Evolutionary conservation across 2,888 invertebrate genomes (phyloP), one percentile per base, ranked within the genome.

Genomic region (Tanytarsus gracilentus): DNA sequence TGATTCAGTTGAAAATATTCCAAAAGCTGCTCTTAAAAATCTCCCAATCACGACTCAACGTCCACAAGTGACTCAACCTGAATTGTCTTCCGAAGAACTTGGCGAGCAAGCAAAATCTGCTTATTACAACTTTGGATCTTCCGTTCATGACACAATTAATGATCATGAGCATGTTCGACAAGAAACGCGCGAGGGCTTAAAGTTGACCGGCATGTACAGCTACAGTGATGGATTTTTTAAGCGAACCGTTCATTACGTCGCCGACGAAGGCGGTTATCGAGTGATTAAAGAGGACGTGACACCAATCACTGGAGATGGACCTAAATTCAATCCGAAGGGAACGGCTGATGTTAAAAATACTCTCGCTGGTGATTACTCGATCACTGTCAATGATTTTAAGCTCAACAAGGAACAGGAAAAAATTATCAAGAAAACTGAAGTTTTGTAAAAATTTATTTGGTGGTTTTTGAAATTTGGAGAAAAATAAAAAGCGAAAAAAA

Each of bases 211-310:
- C 3, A 71, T 72, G 63, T 82, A 82, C 67, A 76, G 77, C 4
- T 82, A 82, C 70, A 77, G 77, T 63, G 82, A 82, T 69, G 82
- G 82, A 1, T 81, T 70, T 65, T 77, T 75, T 64, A 72, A 70
- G 65, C 75, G 79, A 21, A 79, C 75, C 0, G 78, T 81, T 0
- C 70, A 76, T 63, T 82, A 82, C 66, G 75, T 74, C 60, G 82
- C 82, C 65, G 82, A 82, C 68, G 77, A 80, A 66, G 76, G 78
- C 62, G 82, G 82, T 61, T 82, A 80, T 69, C 71, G 81, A 65
- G 75, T 82, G 14, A 69, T 76, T n/a, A 73, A 72, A 64, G 77
- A 78, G 62, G 71, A 72, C 2, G 71, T 69, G 48, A 69, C 76
- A 66, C 73, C 75, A 9, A 75, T 79, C 63, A 78, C 78, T 18